Evolutionary conservation across 30 jellyfish, hydroid and myxozoan species (phyloP).

Genomic region (Pelagia noctiluca): DNA sequence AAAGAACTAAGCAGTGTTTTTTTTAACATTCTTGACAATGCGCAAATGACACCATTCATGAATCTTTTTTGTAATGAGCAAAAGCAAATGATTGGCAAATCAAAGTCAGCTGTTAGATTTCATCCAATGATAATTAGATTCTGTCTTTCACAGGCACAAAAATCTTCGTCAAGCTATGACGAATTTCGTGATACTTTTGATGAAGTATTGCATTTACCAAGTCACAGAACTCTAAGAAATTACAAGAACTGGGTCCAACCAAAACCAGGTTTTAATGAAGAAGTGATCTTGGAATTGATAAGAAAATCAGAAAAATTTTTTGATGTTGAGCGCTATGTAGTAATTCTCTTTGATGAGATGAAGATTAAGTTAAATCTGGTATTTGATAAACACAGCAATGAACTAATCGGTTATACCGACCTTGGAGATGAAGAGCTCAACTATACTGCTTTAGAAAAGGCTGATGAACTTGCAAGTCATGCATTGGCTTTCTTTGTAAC

Average conservation of each 20-base stretch:
- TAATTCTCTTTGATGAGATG: conserved; percentile 45
- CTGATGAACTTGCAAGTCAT: too few relatives aligned
- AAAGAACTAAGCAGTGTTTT: conserved; percentile 11
- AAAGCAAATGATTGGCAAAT: conserved; percentile 14
- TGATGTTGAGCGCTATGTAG: conserved; percentile 53
- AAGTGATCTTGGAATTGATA: conserved; percentile 24
- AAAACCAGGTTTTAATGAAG: conserved; percentile 26
- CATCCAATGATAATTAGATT: conserved; percentile 57
- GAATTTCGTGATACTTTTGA: conserved; percentile 50
- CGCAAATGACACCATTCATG: conserved; percentile 48
- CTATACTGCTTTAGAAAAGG: too few relatives aligned
- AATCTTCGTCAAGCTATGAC: conserved; percentile 62
- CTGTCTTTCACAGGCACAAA: conserved; percentile 61
- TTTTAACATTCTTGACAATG: conserved; percentile 3
- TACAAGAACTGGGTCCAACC: conserved; percentile 53
- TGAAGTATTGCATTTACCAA: conserved; percentile 49
- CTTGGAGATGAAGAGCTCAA: too few relatives aligned
- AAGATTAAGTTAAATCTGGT: conserved; percentile 44
- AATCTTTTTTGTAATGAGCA: conserved; percentile 37
- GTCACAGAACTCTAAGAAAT: conserved; percentile 51
- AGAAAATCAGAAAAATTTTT: not conserved
- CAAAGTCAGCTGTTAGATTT: conserved; percentile 26
- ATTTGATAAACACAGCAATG: conserved; percentile 29
- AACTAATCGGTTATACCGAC: too few relatives aligned
- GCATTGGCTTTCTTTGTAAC: conserved; percentile 28